Evolutionary conservation across 2,888 invertebrate species (phyloP), one percentile per base, ranked within the genome.

Genomic region (Laspeyria flexula): DNA sequence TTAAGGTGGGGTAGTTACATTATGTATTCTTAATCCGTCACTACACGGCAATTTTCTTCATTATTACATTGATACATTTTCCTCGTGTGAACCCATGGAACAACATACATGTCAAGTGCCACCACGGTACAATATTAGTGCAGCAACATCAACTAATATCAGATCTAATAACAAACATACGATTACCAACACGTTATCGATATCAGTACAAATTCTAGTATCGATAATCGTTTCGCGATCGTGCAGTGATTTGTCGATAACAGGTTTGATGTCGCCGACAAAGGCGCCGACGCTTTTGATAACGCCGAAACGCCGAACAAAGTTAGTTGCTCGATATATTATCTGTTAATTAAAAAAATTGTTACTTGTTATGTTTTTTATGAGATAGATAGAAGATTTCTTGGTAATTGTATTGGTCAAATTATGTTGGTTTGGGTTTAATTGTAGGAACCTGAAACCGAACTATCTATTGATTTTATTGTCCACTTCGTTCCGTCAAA

Each of bases 231-330:
- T 59, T 69, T 65, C 52, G 63, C 67, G 70, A 67, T 67, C 70
- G 62, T 69, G 55, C 70, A 50, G 71, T 70, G 75, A 74, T 76
- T 70, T 68, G 45, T 49, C 56, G 73, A 78, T 74, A 78, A 62
- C 60, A 12, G 53, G 55, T 73, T 73, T 75, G 68, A 71, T 63
- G 75, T 77, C 42, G 56, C 65, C 62, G 70, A 78, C 71, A 81
- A 81, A 81, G 71, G 61, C 44, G 60, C 69, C 79, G 79, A 66
- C 56, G 47, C 67, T 41, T 78, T 81, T 81, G 78, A 67, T 79
- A 79, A 75, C 65, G 56, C 66, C 71, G 65, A 73, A 79, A 75
- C 63, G 55, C 66, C 71, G 65, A 73, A 65, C 63, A 43, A 40
- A 62, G 60, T 65, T 65, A 51, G 49, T 44, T 53, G 59, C 65